Base-by-base conservation (phyloP, 92 coral and sea anemone species). In the Porites lobata region DNA sequence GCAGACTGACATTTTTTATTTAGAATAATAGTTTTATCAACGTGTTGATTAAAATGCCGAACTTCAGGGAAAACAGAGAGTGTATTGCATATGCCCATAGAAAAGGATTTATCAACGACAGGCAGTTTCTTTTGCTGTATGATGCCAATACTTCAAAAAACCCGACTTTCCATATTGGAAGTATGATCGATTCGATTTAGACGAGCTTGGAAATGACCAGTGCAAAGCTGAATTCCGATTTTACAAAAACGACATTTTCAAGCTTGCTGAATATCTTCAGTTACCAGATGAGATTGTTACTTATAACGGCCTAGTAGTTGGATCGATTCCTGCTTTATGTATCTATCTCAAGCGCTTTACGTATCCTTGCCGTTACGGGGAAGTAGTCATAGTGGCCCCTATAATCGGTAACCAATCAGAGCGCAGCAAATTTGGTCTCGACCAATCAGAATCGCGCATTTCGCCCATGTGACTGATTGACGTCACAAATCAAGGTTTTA, bases 191-290 rank as follows among this genome's bases (percentile, higher is more conserved):
- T 89, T 89, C 73, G 90, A 92, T 70, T 74, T 92, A 43, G 95
- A 92, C 78, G 80, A 78, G 75, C 65, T 64, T 56, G 68, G 87
- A 71, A 80, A 80, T 65, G 95, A 75, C 65, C 88, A 92, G 86
- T 92, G 95, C 73, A 88, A 85, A 78, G 91, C 93, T 66, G 91
- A 92, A 53, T 89, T 81, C 76, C 85, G 93, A 54, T 89, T 92
- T 80, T 58, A 53, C 66, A 89, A 66, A 79, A 68, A 85, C 6
- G 95, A 85, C 77, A 85, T 89, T 7, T 76, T 73, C 52, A 75
- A 92, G 59, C 88, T 92, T 75, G 84, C 85, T 29, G 91, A 85
- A 18, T 59, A 53, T 29, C 87, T 90, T 52, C 88, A 90, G 47
- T 53, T 86, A 73, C 93, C 87, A 0, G 90, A 80, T 17, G 93